Percentiles rank a stretch among this genome's conserved stretches.
Evolutionary conservation across 2,797 vertebrate species (phyloP).

Genomic region (Rhinogobio ventralis): DNA sequence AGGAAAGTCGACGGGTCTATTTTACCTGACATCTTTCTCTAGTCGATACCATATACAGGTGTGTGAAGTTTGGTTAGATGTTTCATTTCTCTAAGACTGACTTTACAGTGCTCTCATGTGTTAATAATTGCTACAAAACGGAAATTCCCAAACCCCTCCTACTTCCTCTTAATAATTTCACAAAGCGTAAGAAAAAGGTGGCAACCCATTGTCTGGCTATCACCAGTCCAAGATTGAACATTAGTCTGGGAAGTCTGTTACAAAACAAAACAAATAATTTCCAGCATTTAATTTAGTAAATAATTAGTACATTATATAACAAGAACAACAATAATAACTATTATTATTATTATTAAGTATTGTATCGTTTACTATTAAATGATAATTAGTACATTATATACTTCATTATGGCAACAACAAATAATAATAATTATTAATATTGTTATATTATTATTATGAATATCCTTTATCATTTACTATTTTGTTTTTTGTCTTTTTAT

Average conservation of each 20-base stretch:
- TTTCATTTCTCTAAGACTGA: not conserved
- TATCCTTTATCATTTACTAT: not conserved
- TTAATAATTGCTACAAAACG: constrained; percentile 45
- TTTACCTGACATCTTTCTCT: constrained; percentile 49
- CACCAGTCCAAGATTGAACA: too few species aligned
- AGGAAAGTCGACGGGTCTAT: constrained; percentile 66
- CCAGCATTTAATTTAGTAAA: not conserved
- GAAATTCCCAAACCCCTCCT: constrained; percentile 59
- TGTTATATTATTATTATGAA: not conserved
- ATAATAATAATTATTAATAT: not conserved
- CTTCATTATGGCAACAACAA: not conserved
- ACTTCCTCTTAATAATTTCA: constrained; percentile 49
- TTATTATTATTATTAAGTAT: not conserved
- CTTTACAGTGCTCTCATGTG: constrained; percentile 28
- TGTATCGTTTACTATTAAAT: not conserved
- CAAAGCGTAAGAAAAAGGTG: not conserved
- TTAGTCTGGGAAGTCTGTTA: too few species aligned
- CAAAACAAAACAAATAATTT: not conserved
- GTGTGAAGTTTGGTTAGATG: not conserved
- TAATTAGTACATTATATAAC: not conserved
- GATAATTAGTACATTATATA: not conserved
- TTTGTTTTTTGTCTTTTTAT: not conserved
- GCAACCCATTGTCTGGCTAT: too few species aligned
- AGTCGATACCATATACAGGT: not conserved
- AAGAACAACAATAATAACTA: not conserved